Evolutionary conservation across 2,797 vertebrate species (phyloP).

Genomic region (Channallabes apus): DNA sequence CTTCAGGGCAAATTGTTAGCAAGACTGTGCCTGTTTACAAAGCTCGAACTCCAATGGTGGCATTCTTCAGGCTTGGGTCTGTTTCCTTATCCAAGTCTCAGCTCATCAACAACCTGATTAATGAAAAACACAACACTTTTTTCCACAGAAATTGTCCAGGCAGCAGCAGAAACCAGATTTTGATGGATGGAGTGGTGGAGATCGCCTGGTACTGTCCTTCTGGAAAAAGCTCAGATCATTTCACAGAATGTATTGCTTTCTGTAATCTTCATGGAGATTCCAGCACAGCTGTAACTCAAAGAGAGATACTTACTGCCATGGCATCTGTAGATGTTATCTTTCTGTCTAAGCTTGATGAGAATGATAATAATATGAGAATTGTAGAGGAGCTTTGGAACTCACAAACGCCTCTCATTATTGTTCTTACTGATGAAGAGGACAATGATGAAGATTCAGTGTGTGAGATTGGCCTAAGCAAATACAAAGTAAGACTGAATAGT

Average conservation of each 20-base stretch:
- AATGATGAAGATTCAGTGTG: background rate
- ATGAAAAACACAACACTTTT: background rate
- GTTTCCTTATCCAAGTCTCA: background rate
- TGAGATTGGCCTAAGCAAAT: background rate
- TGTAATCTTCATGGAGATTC: too few species aligned
- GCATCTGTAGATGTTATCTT: background rate
- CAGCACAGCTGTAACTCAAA: too few species aligned
- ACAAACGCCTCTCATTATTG: background rate
- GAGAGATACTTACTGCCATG: background rate
- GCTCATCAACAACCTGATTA: background rate
- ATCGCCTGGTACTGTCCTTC: background rate
- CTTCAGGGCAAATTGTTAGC: background rate
- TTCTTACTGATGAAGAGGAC: background rate
- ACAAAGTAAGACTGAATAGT: background rate
- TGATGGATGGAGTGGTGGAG: constrained; percentile 4
- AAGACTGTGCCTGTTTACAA: background rate
- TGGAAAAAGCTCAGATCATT: background rate
- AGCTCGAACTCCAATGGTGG: background rate
- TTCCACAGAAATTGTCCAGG: background rate
- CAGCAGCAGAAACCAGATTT: background rate
- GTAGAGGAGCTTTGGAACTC: background rate
- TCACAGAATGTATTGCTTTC: too few species aligned
- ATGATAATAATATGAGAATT: background rate
- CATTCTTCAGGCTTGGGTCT: background rate
- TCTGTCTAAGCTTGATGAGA: background rate